Percentiles rank a stretch among this genome's conserved stretches.
Conservation (phyloP, 1,140 invertebrate species). For the Bombus pascuorum region DNA sequence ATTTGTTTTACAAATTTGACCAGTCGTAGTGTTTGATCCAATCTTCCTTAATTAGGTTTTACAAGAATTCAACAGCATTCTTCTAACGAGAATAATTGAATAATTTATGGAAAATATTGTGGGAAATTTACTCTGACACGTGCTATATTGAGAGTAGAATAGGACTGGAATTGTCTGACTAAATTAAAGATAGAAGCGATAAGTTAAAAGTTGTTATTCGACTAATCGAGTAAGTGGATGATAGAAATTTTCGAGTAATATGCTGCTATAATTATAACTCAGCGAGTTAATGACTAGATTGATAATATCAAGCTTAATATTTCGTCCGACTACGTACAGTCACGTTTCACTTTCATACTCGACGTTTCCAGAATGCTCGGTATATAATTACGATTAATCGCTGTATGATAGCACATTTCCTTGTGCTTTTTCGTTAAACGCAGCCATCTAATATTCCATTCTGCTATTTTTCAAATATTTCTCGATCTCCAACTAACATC, state of each 20-base stretch:
- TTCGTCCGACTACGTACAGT: background rate
- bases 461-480: background rate
- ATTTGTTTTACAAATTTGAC: too few species aligned
- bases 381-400: background rate
- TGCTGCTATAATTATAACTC: background rate
- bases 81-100: background rate
- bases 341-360: constrained; percentile 16
- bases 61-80: background rate
- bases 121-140: background rate
- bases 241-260: background rate
- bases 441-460: background rate
- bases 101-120: background rate
- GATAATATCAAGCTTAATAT: background rate
- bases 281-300: background rate
- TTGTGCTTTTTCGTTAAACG: background rate
- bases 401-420: background rate
- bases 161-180: background rate
- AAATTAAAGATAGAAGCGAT: background rate
- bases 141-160: background rate
- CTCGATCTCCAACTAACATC: background rate
- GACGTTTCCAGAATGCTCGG: background rate
- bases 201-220: background rate
- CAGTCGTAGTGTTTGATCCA: too few species aligned
- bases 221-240: background rate
- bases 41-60: background rate